Evolutionary conservation across 2,888 invertebrate genomes (phyloP), one percentile per base, ranked within the genome.

Genomic region (Drosophila anomelani): DNA sequence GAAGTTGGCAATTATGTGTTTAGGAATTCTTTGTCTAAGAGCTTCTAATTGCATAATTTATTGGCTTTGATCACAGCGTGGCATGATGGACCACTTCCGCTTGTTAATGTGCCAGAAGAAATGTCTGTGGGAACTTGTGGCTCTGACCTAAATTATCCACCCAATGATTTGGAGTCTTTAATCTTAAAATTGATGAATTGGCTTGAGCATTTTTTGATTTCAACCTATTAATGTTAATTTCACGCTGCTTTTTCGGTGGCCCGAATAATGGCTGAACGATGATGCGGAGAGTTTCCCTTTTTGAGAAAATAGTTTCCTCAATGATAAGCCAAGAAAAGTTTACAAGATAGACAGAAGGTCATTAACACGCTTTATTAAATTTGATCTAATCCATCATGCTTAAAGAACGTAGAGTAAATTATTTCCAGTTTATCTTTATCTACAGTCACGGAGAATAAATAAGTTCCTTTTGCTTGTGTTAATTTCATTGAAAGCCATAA

Each of bases 1-100:
- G 39, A 32, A 68, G 29, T 44, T 64, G 43, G 53, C 61, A 81
- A 80, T 87, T 81, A 78, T 49, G 54, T 44, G 43, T 58, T 58
- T 55, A 75, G 46, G 75, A 71, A 49, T 44, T 55, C 46, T 34
- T 38, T 57, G 32, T 23, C 67, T 49, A 46, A 29, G 29, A 66
- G 46, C 47, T 66, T 77, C 47, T 57, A 83, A 76, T 80, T 69
- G 62, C 71, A 39, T 46, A 55, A 69, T 78, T 55, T 29, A 66
- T 43, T 61, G 66, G 38, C 54, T 55, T 43, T 34, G 57, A 26
- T 38, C 39, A 29, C 12, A 53, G 60, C 44, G n/a, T 36, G 47
- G 56, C 47, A 58, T 55, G 57, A 51, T 44, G 13, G 36, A 60
- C 23, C 20, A 46, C 67, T 75, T 75, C 72, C 72, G 72, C 66